Evolutionary conservation across 2,113 vertebrate genomes (phyloP).

Genomic region (Lota lota): DNA sequence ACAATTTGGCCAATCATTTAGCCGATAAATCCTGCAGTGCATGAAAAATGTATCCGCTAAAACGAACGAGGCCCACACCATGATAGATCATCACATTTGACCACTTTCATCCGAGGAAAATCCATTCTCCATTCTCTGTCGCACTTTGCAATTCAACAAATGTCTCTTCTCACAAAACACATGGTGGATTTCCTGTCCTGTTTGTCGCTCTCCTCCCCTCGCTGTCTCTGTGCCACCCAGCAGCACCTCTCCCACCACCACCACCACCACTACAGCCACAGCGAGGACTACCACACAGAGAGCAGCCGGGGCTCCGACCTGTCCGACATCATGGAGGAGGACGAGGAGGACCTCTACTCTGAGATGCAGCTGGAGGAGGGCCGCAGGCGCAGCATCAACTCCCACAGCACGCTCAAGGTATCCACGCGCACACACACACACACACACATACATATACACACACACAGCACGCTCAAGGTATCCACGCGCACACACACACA

Average conservation of each 20-base stretch:
- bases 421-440: neutral
- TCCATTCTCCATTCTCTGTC: too few relatives aligned
- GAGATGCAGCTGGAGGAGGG: conserved; percentile 97
- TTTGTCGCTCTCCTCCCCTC: neutral
- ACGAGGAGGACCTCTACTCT: conserved; percentile 94
- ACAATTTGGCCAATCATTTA: too few relatives aligned
- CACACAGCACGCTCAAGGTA: too few relatives aligned
- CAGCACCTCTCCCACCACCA: conserved; percentile 66
- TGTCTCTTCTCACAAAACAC: too few relatives aligned
- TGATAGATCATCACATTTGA: too few relatives aligned
- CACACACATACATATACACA: too few relatives aligned
- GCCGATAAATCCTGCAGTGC: too few relatives aligned
- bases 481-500: too few relatives aligned
- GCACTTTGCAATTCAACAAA: too few relatives aligned
- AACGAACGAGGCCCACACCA: too few relatives aligned
- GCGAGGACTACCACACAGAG: conserved; percentile 92
- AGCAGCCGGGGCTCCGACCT: conserved; percentile 96
- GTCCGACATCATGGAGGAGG: conserved; percentile 98
- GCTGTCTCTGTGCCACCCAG: neutral
- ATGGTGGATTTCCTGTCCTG: neutral
- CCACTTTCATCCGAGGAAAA: too few relatives aligned
- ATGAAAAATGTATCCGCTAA: too few relatives aligned
- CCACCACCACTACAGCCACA: conserved; percentile 84
- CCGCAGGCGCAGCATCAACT: conserved; percentile 83
- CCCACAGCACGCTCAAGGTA: conserved; percentile 94